Base-by-base conservation (phyloP, 2,888 invertebrate genomes). In the Endomychus coccineus region DNA sequence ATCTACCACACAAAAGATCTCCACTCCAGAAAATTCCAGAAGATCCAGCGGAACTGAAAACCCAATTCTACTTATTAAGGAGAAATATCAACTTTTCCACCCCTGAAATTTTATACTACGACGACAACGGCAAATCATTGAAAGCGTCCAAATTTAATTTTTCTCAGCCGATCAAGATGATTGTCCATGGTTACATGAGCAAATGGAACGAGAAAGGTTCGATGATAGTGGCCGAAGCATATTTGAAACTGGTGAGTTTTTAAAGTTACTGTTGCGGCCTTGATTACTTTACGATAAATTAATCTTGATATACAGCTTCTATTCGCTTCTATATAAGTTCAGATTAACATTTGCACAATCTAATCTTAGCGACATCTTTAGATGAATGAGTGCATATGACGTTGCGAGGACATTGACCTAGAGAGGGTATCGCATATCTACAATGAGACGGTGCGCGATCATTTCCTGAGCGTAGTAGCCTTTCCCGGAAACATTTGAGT, bases 131-230 rank as follows among this genome's bases (percentile, higher is more conserved):
- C 1, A 51, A 58, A 35, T 71, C 73, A 0, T 55, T 74, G 13
- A 46, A 47, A 16, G 46, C 55, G 22, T 73, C 75, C 0, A 60
- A 56, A 23, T 73, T 73, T 43, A 61, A 72, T 45, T 48, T 54
- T 1, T 59, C 55, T 2, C 66, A 66, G 39, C 61, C 66, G 1
- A 49, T 73, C 16, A 76, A 73, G 49, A 59, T 76, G 27, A 55
- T 75, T 11, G 67, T 75, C 12, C 77, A 77, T 46, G 77, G 77
- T 1, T 76, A 68, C 50, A 72, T 73, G 58, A 73, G 74, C 28
- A 71, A 67, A 42, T 74, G 74, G 50, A 68, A 64, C 39, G 70
- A 71, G 39, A 58, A 54, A 23, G 71, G 69, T 11, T 66, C 68
- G 0, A 48, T 70, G 16, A 56, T 59, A 12, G 64, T 68, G 1